Evolutionary conservation across 1,140 invertebrate genomes (phyloP).

Genomic region (Eubasilissa regina): DNA sequence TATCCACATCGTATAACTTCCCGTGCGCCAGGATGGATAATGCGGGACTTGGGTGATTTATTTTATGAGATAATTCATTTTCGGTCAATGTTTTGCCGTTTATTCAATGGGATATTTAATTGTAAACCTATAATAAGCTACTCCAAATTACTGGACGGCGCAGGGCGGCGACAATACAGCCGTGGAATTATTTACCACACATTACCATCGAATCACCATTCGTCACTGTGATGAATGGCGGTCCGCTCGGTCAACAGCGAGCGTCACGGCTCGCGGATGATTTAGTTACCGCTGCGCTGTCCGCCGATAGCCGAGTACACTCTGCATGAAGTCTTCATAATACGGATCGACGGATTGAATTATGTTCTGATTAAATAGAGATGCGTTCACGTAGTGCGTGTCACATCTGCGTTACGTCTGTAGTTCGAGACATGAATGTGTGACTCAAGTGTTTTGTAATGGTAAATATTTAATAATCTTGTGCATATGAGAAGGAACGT

Average conservation of each 20-base stretch:
- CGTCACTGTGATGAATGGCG: slow-evolving; percentile 48
- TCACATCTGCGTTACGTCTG: no score
- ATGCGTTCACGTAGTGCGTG: no score
- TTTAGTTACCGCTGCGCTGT: slow-evolving; percentile 26
- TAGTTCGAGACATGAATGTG: no score
- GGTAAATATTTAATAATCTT: no score
- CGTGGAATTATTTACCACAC: slow-evolving; percentile 52
- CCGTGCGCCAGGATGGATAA: not conserved
- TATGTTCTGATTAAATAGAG: not conserved
- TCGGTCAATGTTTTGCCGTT: slow-evolving; percentile 42
- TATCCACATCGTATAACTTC: not conserved
- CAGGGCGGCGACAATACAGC: slow-evolving; percentile 45
- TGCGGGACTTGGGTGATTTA: slow-evolving; percentile 33
- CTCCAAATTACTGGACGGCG: slow-evolving; percentile 29
- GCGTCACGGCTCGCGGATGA: slow-evolving; percentile 21
- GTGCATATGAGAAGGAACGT: no score
- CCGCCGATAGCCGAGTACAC: not conserved
- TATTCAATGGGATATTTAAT: slow-evolving; percentile 54
- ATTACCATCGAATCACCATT: slow-evolving; percentile 58
- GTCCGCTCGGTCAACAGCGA: not conserved
- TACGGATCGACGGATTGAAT: slow-evolving; percentile 1
- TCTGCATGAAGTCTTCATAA: slow-evolving; percentile 14
- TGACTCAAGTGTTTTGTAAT: no score
- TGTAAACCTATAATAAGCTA: slow-evolving; percentile 18
- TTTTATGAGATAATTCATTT: slow-evolving; percentile 43